Percentiles rank a stretch among this genome's conserved stretches.
Conservation (phyloP, 2,888 invertebrate genomes). For the Chydorus sphaericus region DNA sequence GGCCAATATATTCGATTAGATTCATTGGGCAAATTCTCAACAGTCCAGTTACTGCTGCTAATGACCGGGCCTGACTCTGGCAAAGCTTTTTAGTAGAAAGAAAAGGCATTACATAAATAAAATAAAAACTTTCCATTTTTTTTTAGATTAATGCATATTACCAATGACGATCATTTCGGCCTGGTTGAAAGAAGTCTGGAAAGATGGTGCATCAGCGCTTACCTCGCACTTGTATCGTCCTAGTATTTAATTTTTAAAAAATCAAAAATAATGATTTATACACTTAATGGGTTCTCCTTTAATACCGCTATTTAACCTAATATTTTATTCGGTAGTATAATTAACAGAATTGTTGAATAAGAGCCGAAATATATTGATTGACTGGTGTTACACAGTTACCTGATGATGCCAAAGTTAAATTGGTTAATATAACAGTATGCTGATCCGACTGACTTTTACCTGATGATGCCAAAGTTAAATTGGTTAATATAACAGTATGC, state of each 20-base stretch:
- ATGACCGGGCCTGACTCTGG: conserved; percentile 9
- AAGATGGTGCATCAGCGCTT: conserved; percentile 18
- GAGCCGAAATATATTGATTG: too few relatives aligned
- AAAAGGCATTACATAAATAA: not conserved
- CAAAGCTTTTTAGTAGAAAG: conserved; percentile 1
- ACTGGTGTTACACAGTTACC: too few relatives aligned
- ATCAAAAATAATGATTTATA: too few relatives aligned
- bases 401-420: conserved; percentile 12
- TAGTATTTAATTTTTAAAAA: too few relatives aligned
- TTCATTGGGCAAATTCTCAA: too few relatives aligned
- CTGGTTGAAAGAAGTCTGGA: conserved; percentile 16
- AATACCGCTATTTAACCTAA: too few relatives aligned
- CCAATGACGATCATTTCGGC: conserved; percentile 12
- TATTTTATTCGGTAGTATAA: too few relatives aligned
- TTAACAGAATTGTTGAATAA: too few relatives aligned
- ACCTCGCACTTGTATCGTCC: conserved; percentile 20
- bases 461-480: conserved; percentile 12
- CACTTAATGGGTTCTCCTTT: too few relatives aligned
- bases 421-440: conserved; percentile 1
- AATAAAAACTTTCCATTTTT: too few relatives aligned
- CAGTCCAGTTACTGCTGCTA: too few relatives aligned
- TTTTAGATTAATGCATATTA: conserved; percentile 2
- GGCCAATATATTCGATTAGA: too few relatives aligned
- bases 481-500: conserved; percentile 1
- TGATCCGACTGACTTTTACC: conserved; percentile 13